Percentiles rank a stretch among this genome's conserved stretches.
These are phyloP conservation scores for Chrysolina oricalcia DNA, from an alignment of 2,888 invertebrate species.

Conservation along the genomic window DNA sequence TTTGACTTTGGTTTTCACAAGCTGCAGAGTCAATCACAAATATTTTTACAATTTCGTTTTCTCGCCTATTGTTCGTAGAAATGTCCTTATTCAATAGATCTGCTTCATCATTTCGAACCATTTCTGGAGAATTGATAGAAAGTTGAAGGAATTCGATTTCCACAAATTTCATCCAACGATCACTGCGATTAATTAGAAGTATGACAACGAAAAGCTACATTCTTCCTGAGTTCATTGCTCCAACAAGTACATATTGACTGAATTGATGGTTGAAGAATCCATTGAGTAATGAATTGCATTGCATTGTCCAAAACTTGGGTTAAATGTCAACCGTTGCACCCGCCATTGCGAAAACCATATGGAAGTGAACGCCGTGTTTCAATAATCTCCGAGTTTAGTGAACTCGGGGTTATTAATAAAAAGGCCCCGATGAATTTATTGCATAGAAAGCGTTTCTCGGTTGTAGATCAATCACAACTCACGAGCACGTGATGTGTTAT, in stretches of 20 bases:
- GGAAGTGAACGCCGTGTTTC: constrained; percentile 46
- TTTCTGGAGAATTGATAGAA: background rate
- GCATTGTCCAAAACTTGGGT: constrained; percentile 58
- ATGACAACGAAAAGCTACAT: constrained; percentile 17
- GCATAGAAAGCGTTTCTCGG: constrained; percentile 59
- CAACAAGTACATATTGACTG: constrained; percentile 22
- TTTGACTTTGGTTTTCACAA: too few species aligned
- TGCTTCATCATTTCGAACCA: background rate
- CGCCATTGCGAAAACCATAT: constrained; percentile 44
- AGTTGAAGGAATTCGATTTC: background rate
- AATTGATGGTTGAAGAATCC: constrained; percentile 12
- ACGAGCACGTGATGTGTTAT: constrained; percentile 39
- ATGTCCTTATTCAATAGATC: too few species aligned
- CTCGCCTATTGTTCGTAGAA: too few species aligned
- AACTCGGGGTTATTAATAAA: constrained; percentile 62
- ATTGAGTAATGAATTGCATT: constrained; percentile 47
- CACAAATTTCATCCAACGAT: constrained; percentile 3
- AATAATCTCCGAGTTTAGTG: constrained; percentile 57
- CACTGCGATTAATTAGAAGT: background rate
- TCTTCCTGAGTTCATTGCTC: constrained; percentile 31
- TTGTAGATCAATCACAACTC: constrained; percentile 39
- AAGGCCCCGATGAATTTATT: constrained; percentile 63
- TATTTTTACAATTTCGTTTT: too few species aligned
- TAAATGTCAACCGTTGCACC: constrained; percentile 59
- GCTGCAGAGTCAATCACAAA: too few species aligned